Evolutionary conservation across 2,113 vertebrate species (phyloP).

Genomic region (Brachypodius melanocephalos): DNA sequence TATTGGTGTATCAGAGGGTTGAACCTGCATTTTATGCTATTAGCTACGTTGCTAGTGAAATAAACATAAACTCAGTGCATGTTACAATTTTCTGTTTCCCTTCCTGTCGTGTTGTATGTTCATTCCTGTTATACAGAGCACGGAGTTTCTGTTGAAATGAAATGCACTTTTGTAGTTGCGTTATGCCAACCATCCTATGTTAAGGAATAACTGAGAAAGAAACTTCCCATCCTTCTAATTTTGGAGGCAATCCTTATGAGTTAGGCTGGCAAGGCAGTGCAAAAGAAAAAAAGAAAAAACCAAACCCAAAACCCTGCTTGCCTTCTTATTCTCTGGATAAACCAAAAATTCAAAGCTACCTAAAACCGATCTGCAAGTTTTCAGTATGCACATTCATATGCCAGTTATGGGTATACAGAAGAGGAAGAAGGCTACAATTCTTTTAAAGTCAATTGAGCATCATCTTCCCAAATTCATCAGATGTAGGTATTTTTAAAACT

Average conservation of each 20-base stretch:
- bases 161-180: neutral
- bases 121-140: neutral
- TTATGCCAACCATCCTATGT: neutral
- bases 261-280: neutral
- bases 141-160: neutral
- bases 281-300: neutral
- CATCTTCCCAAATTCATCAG: neutral
- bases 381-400: neutral
- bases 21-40: neutral
- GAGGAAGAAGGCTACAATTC: neutral
- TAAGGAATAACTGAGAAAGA: neutral
- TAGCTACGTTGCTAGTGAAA: neutral
- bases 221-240: neutral
- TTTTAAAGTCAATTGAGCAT: neutral
- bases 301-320: neutral
- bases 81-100: neutral
- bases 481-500: neutral
- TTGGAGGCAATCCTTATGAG: neutral
- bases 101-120: neutral
- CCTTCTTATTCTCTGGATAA: neutral
- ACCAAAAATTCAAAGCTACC: neutral
- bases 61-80: neutral
- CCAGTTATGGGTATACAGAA: neutral
- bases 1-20: rapidly evolving
- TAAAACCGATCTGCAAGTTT: neutral